Percentiles rank a stretch among this genome's conserved stretches.
These are phyloP conservation scores for Thermophis baileyi DNA, from an alignment of 2,113 vertebrate species.

Conservation along the genomic window DNA sequence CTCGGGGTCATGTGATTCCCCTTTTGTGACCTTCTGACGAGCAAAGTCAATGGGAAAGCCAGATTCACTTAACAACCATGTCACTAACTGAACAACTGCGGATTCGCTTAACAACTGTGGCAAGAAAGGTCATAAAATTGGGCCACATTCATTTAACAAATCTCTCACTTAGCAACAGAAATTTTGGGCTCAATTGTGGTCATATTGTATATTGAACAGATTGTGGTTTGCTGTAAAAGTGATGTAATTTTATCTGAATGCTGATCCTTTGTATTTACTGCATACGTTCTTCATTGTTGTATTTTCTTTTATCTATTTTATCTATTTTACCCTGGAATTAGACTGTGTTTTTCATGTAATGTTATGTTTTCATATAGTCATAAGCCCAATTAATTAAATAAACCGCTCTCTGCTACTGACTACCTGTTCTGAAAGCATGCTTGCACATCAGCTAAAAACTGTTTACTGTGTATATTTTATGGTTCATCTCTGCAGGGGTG, in stretches of 20 bases:
- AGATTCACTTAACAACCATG: no score
- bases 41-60: no score
- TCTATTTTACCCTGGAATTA: neutral
- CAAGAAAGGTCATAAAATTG: no score
- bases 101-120: no score
- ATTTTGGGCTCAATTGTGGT: neutral
- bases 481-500: slow-evolving; percentile 39
- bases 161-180: no score
- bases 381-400: neutral
- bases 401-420: neutral
- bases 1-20: no score
- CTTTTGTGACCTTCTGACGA: no score
- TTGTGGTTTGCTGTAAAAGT: neutral
- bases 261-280: neutral
- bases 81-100: no score
- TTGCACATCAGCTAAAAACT: neutral
- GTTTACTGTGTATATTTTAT: neutral
- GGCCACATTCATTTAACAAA: no score
- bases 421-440: neutral
- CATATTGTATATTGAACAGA: neutral
- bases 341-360: neutral
- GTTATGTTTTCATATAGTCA: neutral
- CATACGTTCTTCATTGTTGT: neutral
- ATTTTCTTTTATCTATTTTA: neutral
- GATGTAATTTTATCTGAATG: neutral